These are phyloP conservation scores for Melanotaenia pygmaea DNA, from an alignment of 2,797 vertebrate genomes.

Conservation along the genomic window DNA sequence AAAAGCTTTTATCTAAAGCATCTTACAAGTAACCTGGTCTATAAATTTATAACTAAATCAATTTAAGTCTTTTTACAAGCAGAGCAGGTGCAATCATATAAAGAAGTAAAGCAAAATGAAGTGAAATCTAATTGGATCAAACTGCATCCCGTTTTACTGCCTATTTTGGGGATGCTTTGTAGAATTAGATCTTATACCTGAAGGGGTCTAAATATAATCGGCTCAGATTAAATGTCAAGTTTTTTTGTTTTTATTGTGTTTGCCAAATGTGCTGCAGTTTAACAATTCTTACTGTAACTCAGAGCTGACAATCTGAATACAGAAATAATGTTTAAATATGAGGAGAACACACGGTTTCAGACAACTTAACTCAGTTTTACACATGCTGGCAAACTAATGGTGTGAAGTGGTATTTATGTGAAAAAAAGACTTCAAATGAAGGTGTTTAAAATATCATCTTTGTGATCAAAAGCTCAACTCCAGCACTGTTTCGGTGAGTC, in stretches of 20 bases:
- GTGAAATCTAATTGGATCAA: not conserved
- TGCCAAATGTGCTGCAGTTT: not conserved
- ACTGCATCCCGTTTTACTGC: not conserved
- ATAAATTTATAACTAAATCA: not conserved
- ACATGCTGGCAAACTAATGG: not conserved
- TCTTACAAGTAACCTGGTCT: not conserved
- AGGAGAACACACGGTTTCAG: not conserved
- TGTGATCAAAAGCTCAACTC: not conserved
- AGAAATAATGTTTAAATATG: not conserved
- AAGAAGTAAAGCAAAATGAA: not conserved
- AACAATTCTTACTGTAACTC: not conserved
- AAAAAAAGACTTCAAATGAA: not conserved
- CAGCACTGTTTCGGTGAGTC: not conserved
- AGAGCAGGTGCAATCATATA: not conserved
- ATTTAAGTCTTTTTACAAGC: not conserved
- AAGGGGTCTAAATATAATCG: not conserved
- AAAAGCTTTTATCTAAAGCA: not conserved
- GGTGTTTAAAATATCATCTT: not conserved
- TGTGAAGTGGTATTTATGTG: not conserved
- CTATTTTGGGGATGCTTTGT: not conserved
- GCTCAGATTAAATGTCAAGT: not conserved
- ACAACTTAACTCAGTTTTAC: not conserved
- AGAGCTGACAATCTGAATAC: not conserved
- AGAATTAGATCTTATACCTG: not conserved
- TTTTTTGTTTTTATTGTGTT: not conserved